Evolutionary conservation across 1,140 invertebrate genomes (phyloP), one percentile per base, ranked within the genome.

Genomic region (Reticulitermes speratus): DNA sequence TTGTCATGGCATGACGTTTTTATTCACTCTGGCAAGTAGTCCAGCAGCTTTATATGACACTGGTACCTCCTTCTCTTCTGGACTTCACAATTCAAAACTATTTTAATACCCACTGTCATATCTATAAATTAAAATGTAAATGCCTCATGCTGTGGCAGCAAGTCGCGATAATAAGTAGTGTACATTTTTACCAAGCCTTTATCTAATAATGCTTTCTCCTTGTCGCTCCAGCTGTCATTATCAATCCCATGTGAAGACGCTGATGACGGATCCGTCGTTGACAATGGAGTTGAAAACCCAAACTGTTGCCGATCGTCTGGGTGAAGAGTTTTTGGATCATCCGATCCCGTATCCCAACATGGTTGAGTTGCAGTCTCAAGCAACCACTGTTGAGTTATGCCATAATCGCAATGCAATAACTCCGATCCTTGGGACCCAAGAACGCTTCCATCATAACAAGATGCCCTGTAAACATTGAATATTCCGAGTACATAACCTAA

Each of bases 361-460:
- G 87, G 82, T 88, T 88, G 91, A 90, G 89, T 88, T 84, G 91
- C 89, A 84, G 93, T 93, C 88, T 95, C 94, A 44, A 94, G 89
- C 55, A 95, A 91, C 94, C 94, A 95, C 85, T 94, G 93, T 38
- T 94, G 93, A 88, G 94, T 93, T 16, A 94, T 93, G 84, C 92
- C 93, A 85, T 93, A 93, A 88, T 94, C 94, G 88, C 94, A 93
- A 86, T 92, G 92, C 83, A 93, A 87, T 23, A 93, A 87, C 86
- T 93, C 92, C 6, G 91, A 91, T 89, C 91, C 92, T 88, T 93
- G 91, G 12, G 92, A 92, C n/a, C 91, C 91, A 52, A 93, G 89
- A 84, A 91, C 90, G 88, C 91, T 90, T 38, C 89, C 88, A 89
- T 92, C 91, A 88, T 91, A 91, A 87, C 87, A 88, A 6, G 87